A percentile compares a stretch with the other conserved stretches of the same genome.
These are phyloP conservation scores for Mystacides longicornis DNA, from an alignment of 2,888 invertebrate species.

Conservation along the genomic window DNA sequence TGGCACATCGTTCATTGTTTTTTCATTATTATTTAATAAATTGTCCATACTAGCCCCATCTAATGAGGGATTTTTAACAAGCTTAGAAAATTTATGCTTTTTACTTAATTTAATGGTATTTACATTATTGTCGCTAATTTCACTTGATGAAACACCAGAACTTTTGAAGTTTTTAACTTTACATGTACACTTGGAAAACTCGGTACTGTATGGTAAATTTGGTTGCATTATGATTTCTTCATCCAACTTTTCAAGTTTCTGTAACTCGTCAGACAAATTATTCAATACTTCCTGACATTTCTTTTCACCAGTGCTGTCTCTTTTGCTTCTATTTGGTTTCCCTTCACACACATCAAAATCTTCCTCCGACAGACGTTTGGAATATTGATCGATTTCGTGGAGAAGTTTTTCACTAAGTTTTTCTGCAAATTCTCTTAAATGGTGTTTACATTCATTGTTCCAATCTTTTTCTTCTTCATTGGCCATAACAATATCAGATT, in stretches of 20 bases:
- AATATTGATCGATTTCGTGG: constrained; percentile 64
- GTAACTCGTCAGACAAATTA: constrained; percentile 45
- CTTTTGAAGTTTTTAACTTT: constrained; percentile 19
- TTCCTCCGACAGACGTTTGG: constrained; percentile 47
- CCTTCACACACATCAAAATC: constrained; percentile 48
- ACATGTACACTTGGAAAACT: constrained; percentile 38
- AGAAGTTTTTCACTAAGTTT: constrained; percentile 74
- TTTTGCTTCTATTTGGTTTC: constrained; percentile 46
- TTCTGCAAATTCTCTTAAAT: constrained; percentile 73
- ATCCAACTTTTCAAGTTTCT: constrained; percentile 43
- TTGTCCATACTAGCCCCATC: constrained; percentile 19
- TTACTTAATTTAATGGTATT: constrained; percentile 20
- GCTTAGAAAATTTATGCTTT: constrained; percentile 20
- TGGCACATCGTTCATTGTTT: constrained; percentile 25
- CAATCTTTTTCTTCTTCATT: constrained; percentile 43
- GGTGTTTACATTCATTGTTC: constrained; percentile 60
- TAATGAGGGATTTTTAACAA: constrained; percentile 13
- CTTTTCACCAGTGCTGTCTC: constrained; percentile 44
- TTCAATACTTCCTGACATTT: constrained; percentile 46
- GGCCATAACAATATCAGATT: constrained; percentile 44
- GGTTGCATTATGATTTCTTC: neutral
- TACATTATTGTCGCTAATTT: constrained; percentile 25
- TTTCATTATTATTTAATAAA: constrained; percentile 23
- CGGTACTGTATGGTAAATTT: neutral
- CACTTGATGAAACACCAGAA: constrained; percentile 14